Conservation (phyloP, 2,888 invertebrate species). For the Saturnia pavonia region DNA sequence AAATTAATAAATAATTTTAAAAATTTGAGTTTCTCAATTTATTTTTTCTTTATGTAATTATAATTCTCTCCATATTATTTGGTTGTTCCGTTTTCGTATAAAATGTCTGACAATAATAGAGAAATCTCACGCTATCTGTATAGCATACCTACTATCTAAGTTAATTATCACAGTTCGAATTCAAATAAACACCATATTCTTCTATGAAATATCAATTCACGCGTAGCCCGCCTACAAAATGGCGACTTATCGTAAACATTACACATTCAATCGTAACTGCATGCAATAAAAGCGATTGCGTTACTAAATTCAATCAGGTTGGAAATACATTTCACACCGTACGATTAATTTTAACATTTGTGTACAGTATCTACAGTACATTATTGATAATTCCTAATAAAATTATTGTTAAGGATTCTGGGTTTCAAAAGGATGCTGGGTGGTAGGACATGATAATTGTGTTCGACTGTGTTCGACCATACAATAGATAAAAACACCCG, state of each 20-base stretch:
- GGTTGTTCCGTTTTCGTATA: not conserved
- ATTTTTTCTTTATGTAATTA: not conserved
- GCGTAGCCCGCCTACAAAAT: conserved; percentile 18
- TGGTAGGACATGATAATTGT: too few species aligned
- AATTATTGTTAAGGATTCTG: too few species aligned
- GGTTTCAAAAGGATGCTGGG: too few species aligned
- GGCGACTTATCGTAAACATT: conserved; percentile 20
- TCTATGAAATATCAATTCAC: conserved; percentile 8
- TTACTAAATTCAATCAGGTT: conserved; percentile 44
- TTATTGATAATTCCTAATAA: not conserved
- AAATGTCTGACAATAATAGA: not conserved
- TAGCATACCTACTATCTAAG: not conserved
- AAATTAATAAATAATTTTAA: not conserved
- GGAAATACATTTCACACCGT: conserved; percentile 15
- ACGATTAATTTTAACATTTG: too few species aligned
- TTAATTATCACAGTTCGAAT: conserved; percentile 7
- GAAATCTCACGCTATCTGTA: not conserved
- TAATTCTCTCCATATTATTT: not conserved
- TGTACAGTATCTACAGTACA: too few species aligned
- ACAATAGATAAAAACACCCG: too few species aligned
- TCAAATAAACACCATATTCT: not conserved
- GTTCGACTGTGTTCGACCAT: too few species aligned
- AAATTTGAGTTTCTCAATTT: not conserved
- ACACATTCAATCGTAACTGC: conserved; percentile 52
- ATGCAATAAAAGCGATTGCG: conserved; percentile 48